These are phyloP conservation scores for Phaenicophaeus curvirostris DNA, from an alignment of 2,797 vertebrate species.

Conservation along the genomic window DNA sequence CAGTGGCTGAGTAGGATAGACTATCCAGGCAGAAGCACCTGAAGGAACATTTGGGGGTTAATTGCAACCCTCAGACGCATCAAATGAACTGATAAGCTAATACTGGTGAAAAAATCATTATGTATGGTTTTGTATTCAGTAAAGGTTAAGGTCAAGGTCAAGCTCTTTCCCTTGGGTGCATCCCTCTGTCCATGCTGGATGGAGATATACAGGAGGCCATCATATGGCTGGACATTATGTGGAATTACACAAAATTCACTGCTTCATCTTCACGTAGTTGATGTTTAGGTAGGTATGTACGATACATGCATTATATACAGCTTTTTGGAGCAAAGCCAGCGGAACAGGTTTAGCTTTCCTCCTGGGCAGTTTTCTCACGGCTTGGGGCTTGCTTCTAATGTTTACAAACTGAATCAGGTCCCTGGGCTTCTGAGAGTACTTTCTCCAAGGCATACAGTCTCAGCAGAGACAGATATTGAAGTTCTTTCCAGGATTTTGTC, in stretches of 20 bases:
- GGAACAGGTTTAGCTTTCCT: not conserved
- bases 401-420: not conserved
- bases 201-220: not conserved
- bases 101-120: not conserved
- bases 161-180: not conserved
- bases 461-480: not conserved
- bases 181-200: rapidly evolving
- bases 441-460: not conserved
- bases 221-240: rapidly evolving
- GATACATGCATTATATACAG: not conserved
- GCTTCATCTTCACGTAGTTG: not conserved
- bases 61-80: not conserved
- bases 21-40: not conserved
- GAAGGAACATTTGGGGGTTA: not conserved
- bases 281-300: not conserved
- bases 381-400: not conserved
- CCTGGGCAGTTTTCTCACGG: not conserved
- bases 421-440: not conserved
- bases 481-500: not conserved
- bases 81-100: not conserved
- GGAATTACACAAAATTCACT: not conserved
- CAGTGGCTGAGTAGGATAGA: not conserved
- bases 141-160: not conserved
- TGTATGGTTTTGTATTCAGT: not conserved
- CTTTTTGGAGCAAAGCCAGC: not conserved